Evolutionary conservation across 2,888 invertebrate genomes (phyloP).

Genomic region (Pachliopta kotzebuea): DNA sequence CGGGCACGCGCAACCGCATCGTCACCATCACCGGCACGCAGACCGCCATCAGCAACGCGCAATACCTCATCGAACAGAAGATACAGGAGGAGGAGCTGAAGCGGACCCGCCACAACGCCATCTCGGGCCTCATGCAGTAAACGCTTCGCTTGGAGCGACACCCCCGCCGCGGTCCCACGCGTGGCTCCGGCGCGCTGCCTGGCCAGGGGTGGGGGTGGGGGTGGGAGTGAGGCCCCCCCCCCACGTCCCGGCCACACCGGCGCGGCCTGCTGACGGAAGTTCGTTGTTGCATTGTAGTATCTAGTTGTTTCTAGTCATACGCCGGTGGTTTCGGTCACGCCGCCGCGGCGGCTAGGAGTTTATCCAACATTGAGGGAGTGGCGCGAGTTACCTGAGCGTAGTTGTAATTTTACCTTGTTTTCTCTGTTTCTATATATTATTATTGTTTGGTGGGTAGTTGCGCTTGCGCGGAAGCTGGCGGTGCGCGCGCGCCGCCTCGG

Average conservation of each 20-base stretch:
- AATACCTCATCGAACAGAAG: constrained; percentile 97
- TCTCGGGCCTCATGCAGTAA: constrained; percentile 87
- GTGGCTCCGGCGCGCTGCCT: too few species aligned
- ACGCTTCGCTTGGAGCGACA: constrained; percentile 7
- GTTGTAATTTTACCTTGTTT: constrained; percentile 53
- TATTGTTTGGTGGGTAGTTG: constrained; percentile 49
- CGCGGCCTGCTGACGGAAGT: constrained; percentile 6
- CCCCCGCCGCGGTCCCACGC: constrained; percentile 2
- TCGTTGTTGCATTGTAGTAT: constrained; percentile 29
- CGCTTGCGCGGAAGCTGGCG: constrained; percentile 50
- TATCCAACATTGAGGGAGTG: constrained; percentile 24
- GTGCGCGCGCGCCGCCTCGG: constrained; percentile 39
- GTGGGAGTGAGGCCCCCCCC: constrained; percentile 6
- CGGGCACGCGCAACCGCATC: constrained; percentile 97
- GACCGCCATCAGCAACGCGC: constrained; percentile 94
- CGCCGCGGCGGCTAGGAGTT: constrained; percentile 24
- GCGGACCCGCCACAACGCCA: constrained; percentile 93
- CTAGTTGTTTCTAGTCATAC: constrained; percentile 31
- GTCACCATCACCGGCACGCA: constrained; percentile 96
- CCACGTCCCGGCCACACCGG: constrained; percentile 22
- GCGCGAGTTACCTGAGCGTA: constrained; percentile 62
- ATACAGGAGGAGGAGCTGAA: constrained; percentile 97
- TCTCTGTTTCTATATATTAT: constrained; percentile 37
- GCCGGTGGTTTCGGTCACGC: constrained; percentile 25
- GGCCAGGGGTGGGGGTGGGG: too few species aligned